Percentiles rank a stretch among this genome's conserved stretches.
phyloP scores from a whole-genome alignment of 2,888 invertebrate species.

The Idaea straminata region DNA sequence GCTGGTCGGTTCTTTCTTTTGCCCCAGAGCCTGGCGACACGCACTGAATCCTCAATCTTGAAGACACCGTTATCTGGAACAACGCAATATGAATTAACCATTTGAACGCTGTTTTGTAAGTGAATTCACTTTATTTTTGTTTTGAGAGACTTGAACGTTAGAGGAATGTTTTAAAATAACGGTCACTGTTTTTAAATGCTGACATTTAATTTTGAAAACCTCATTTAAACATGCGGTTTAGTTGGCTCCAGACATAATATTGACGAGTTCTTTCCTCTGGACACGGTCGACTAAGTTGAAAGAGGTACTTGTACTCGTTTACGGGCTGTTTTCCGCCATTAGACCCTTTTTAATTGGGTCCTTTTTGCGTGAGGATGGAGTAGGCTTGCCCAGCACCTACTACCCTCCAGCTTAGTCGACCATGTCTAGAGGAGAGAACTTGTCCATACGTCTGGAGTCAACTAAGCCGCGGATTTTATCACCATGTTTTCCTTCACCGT shows the following conservation, averaged over 20 bases:
- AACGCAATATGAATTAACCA: constrained; percentile 60
- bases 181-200: neutral
- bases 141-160: constrained; percentile 26
- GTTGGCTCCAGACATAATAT: neutral
- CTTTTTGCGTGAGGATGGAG: no score
- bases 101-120: constrained; percentile 31
- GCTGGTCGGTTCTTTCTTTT: constrained; percentile 98
- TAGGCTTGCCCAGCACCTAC: no score
- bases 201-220: neutral
- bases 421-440: no score
- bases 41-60: constrained; percentile 99
- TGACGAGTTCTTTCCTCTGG: no score
- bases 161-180: neutral
- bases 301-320: no score
- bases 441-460: no score
- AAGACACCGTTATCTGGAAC: constrained; percentile 91
- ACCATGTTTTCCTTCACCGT: no score
- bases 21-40: constrained; percentile 99
- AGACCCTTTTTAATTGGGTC: no score
- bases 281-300: no score
- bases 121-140: constrained; percentile 6
- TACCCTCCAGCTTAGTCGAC: no score
- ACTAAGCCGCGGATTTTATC: no score
- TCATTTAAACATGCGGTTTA: neutral
- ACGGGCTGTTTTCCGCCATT: no score